Evolutionary conservation across 1,140 invertebrate genomes (phyloP), one percentile per base, ranked within the genome.

Genomic region (Drosophila mojavensis): DNA sequence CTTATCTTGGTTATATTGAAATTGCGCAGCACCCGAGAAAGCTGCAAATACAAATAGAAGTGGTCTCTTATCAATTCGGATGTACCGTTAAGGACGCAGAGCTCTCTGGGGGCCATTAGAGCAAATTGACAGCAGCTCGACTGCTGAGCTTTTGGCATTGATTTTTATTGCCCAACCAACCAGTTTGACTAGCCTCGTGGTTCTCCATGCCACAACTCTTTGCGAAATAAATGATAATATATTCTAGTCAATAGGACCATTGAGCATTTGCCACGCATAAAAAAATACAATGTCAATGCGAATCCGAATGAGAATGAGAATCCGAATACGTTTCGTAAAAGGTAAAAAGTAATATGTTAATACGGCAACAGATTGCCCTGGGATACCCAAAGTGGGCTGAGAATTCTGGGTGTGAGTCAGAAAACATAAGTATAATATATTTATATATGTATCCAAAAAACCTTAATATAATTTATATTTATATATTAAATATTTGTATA

Each of bases 1-100:
- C 95, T 95, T 73, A 95, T 94, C 66, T 94, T 94, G 3, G 94
- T 94, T 20, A 96, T 94, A 83, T 95, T 95, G n/a, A 94, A 94
- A 67, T 93, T 93, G 81, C 93, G 94, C 72, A 96, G 92, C 70
- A 95, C 95, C 58, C 93, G 94, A 5, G 94, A 93, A 36, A 96
- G 93, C 95, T 96, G 4, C 17, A 48, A 26, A 15, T 39, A 48
- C 43, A 74, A 74, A 82, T 24, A 24, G 80, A n/a, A 9, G 11
- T 33, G n/a, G n/a, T 17, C 20, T n/a, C 33, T 54, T 55, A 39
- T 62, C 20, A 36, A 47, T 20, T 54, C 36, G 50, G 5, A 56
- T 56, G 43, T 28, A 26, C 17, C 47, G 1, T 15, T 41, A 58
- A 33, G 28, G 48, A 33, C 28, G 26, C 30, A 24, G 26, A 17